A percentile compares a stretch with the other conserved stretches of the same genome.
These are phyloP conservation scores for Phymorhynchus buccinoides DNA, from an alignment of 1,140 invertebrate species.

Conservation along the genomic window DNA sequence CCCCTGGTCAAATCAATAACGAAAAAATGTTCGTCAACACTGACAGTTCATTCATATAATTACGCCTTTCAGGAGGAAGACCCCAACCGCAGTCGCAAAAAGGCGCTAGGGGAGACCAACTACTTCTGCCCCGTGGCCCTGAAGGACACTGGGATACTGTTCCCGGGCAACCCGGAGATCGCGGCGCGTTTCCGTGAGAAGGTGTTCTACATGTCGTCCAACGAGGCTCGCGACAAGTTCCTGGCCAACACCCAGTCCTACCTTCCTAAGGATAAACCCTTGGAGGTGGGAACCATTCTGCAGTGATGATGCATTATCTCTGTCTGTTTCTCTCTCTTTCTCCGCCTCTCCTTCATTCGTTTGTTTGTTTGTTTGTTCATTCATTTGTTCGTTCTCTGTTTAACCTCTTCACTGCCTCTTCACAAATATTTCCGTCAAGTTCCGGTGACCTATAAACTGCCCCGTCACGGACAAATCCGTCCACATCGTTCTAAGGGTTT, in stretches of 20 bases:
- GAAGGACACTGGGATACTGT: constrained; percentile 67
- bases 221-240: constrained; percentile 69
- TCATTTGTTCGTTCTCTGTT: no score
- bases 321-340: neutral
- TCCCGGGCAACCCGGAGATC: constrained; percentile 72
- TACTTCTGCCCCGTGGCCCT: constrained; percentile 73
- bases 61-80: constrained; percentile 71
- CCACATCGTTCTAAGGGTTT: no score
- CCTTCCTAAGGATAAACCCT: constrained; percentile 62
- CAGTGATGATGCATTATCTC: neutral
- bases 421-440: no score
- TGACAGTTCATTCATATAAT: no score
- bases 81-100: constrained; percentile 69
- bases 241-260: constrained; percentile 65
- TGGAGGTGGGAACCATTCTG: constrained; percentile 55
- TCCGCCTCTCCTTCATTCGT: no score
- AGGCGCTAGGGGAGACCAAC: constrained; percentile 70
- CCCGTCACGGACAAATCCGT: no score
- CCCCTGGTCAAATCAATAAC: no score
- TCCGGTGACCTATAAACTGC: no score
- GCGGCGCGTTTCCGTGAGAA: constrained; percentile 71
- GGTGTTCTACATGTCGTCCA: constrained; percentile 70
- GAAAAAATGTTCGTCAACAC: no score
- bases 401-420: no score
- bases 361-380: no score